Evolutionary conservation across 2,113 vertebrate genomes (phyloP).

Genomic region (Potamarius usumacintae): DNA sequence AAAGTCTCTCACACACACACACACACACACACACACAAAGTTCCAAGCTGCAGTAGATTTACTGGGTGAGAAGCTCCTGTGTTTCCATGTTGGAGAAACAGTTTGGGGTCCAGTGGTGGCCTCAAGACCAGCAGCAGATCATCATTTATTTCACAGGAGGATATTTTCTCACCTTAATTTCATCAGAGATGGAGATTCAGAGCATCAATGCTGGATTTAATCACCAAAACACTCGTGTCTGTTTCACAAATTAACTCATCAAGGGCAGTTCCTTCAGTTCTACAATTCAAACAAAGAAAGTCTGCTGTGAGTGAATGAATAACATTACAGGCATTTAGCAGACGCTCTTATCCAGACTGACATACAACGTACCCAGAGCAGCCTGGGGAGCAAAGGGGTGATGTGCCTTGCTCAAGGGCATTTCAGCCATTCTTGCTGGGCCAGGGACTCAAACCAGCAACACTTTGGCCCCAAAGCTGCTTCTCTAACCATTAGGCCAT

Average conservation of each 20-base stretch:
- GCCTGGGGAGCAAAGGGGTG: too few species aligned
- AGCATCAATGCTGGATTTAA: too few species aligned
- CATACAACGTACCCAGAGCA: too few species aligned
- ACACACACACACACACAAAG: not conserved
- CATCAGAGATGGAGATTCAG: not conserved
- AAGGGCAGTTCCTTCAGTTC: not conserved
- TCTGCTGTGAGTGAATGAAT: not conserved
- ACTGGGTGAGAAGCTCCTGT: not conserved
- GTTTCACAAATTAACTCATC: not conserved
- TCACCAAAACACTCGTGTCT: not conserved
- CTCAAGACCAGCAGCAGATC: not conserved
- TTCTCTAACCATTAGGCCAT: too few species aligned
- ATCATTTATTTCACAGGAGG: not conserved
- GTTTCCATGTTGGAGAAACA: slow-evolving; percentile 2
- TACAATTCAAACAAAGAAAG: not conserved
- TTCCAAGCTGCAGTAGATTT: not conserved
- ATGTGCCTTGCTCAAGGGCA: too few species aligned
- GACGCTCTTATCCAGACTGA: not conserved
- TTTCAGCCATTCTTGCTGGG: too few species aligned
- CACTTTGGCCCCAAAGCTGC: too few species aligned
- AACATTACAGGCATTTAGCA: too few species aligned
- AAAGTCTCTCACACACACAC: slow-evolving; percentile 4
- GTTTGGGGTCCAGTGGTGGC: not conserved
- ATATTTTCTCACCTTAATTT: not conserved
- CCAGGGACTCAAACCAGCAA: too few species aligned